Base-by-base conservation (phyloP, 2,888 invertebrate genomes). In the Apotomis turbidana region DNA sequence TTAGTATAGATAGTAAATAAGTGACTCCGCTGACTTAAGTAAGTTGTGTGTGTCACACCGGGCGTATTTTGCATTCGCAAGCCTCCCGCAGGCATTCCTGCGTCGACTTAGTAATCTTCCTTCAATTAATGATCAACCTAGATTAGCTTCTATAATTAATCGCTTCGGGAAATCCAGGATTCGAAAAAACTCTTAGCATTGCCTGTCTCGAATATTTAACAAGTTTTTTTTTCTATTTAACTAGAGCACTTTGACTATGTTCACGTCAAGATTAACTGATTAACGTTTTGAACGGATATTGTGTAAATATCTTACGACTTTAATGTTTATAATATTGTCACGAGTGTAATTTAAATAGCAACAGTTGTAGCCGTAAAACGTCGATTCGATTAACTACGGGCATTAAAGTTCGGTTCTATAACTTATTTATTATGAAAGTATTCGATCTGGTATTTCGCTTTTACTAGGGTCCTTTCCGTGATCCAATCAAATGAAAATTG, bases 51-150 rank as follows among this genome's bases (percentile, higher is more conserved):
- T 85, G 80, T 81, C 82, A 78, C 80, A 81, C 78, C 83, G 81
- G 81, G 85, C 80, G 81, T 82, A 84, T 82, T 82, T 78, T 80
- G 80, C 80, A 77, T 82, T 80, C 78, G 75, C 76, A 54, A 70
- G 70, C 76, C 74, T 76, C 76, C 77, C 73, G 74, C 74, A 74
- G 58, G 67, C 74, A 74, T 76, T 68, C 73, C 71, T 63, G 46
- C 4, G 68, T 69, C 66, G 54, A 63, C 68, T 67, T 27, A 51
- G 60, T 59, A 68, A 59, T 67, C 63, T 68, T 74, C 68, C 55
- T 54, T 41, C 61, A 73, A 73, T 74, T 74, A 70, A 54, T 41
- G 46, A 64, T 68, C 54, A 67, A 61, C 71, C 55, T 70, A 69
- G 62, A 71, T 73, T 71, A 71, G 68, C 66, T 64, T 74, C 76